Conservation (phyloP, 2,113 vertebrate species). For the Naja naja region DNA sequence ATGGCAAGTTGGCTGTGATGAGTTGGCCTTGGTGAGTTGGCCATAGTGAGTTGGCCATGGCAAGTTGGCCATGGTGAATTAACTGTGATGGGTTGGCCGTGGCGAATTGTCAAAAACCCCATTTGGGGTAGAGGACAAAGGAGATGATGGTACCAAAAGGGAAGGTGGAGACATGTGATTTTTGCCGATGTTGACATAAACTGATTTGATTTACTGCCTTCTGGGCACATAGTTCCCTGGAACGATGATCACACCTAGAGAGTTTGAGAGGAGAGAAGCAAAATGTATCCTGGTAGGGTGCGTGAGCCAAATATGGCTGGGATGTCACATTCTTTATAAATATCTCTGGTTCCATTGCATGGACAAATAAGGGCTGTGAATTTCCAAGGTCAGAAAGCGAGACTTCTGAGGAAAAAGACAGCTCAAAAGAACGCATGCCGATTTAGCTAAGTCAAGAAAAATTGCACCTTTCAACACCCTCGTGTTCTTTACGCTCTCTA, state of each 20-base stretch:
- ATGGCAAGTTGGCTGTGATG: accelerated
- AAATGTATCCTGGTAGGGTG: neutral
- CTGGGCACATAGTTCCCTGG: neutral
- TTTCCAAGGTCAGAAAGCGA: neutral
- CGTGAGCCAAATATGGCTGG: accelerated
- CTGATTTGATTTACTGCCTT: neutral
- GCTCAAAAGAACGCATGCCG: too few relatives aligned
- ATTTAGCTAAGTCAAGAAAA: neutral
- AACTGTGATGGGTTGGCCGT: accelerated
- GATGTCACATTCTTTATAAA: neutral
- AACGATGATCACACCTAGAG: neutral
- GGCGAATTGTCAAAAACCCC: too few relatives aligned
- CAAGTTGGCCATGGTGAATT: too few relatives aligned
- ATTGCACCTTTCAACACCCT: neutral
- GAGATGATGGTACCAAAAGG: neutral
- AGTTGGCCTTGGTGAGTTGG: accelerated
- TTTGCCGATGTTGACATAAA: neutral
- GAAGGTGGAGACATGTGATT: neutral
- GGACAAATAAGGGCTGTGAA: neutral
- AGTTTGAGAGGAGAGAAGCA: neutral
- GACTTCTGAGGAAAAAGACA: neutral
- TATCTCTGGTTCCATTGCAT: neutral
- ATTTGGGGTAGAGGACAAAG: neutral
- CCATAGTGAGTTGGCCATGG: accelerated
- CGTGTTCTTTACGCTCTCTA: neutral